These are phyloP conservation scores for Elysia crispata DNA, from an alignment of 2,888 invertebrate genomes.

Conservation along the genomic window DNA sequence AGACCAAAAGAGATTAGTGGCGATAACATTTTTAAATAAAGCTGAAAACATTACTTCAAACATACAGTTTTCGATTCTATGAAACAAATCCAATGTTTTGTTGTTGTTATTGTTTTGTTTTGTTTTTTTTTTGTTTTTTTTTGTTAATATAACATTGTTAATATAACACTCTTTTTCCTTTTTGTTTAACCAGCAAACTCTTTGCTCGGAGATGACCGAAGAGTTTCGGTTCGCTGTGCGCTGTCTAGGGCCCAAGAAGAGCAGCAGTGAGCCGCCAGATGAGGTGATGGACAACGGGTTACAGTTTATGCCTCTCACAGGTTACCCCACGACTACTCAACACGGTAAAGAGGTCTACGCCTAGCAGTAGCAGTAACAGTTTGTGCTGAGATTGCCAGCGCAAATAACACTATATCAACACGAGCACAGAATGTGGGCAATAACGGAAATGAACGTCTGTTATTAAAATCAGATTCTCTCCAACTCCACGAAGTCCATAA, in stretches of 20 bases:
- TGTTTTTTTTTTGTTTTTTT: background rate
- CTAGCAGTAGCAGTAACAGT: conserved; percentile 35
- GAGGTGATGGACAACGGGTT: conserved; percentile 71
- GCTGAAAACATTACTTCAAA: too few species aligned
- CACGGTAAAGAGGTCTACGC: conserved; percentile 68
- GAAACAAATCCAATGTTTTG: background rate
- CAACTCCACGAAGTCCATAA: too few species aligned
- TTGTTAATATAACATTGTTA: too few species aligned
- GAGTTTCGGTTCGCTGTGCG: conserved; percentile 93
- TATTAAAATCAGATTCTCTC: too few species aligned
- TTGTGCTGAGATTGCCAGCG: background rate
- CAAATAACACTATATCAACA: too few species aligned
- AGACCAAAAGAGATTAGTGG: too few species aligned
- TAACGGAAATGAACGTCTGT: too few species aligned
- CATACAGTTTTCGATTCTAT: too few species aligned
- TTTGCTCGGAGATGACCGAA: conserved; percentile 96
- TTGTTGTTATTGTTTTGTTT: background rate
- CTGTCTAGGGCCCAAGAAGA: conserved; percentile 91
- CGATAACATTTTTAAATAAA: too few species aligned
- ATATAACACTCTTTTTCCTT: background rate
- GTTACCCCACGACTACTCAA: conserved; percentile 56
- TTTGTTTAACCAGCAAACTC: conserved; percentile 83
- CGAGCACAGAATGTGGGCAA: too few species aligned
- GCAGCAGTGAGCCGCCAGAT: conserved; percentile 74
- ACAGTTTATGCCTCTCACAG: conserved; percentile 69